phyloP scores from a whole-genome alignment of 2,113 vertebrate species.

The Albula glossodonta region DNA sequence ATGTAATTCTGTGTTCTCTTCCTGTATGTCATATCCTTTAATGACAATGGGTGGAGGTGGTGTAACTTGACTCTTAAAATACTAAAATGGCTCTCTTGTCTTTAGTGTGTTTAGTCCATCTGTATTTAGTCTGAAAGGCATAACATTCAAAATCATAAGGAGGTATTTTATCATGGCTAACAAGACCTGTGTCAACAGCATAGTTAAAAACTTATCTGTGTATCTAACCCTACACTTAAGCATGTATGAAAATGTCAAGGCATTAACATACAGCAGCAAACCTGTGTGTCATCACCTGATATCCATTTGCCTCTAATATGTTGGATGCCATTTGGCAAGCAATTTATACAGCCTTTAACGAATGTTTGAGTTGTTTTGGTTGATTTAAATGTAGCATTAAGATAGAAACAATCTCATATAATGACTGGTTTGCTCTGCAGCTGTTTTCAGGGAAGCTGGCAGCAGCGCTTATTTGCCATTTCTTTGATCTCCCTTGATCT shows the following conservation, averaged over 20 bases:
- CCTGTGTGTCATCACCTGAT: neutral
- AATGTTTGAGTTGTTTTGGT: neutral
- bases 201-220: neutral
- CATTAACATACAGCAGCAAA: neutral
- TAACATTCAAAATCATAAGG: too few relatives aligned
- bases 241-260: neutral
- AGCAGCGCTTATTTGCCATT: neutral
- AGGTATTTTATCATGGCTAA: too few relatives aligned
- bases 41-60: neutral
- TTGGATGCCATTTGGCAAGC: neutral
- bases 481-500: constrained; percentile 44
- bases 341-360: neutral
- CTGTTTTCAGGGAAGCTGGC: neutral
- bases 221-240: neutral
- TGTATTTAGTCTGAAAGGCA: too few relatives aligned
- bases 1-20: neutral
- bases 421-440: neutral
- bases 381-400: neutral
- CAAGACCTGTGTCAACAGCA: neutral
- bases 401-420: neutral
- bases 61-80: neutral
- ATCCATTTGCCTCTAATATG: neutral
- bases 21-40: neutral
- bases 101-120: too few relatives aligned
- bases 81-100: too few relatives aligned